phyloP scores from a whole-genome alignment of 2,797 vertebrate genomes.

The Paguma larvata region DNA sequence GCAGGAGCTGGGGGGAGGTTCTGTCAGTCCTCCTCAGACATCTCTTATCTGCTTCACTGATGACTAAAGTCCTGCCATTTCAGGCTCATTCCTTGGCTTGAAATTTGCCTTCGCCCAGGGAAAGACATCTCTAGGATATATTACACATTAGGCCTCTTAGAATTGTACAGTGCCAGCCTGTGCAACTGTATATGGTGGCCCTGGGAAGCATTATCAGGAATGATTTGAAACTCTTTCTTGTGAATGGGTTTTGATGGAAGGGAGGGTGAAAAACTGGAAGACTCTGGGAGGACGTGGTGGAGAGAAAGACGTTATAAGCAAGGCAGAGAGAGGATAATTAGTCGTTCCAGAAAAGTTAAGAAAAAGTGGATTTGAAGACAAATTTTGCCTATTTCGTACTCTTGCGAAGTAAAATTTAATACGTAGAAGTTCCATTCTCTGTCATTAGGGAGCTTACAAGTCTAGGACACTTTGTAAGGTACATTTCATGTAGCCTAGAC shows the following conservation, averaged over 20 bases:
- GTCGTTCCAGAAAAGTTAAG: background rate
- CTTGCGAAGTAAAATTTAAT: background rate
- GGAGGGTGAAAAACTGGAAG: background rate
- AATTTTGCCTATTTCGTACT: background rate
- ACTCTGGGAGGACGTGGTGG: background rate
- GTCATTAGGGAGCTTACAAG: background rate
- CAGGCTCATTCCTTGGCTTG: background rate
- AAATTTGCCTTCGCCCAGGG: background rate
- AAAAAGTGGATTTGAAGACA: background rate
- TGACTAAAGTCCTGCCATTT: background rate
- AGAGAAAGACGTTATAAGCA: background rate
- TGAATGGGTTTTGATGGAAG: background rate
- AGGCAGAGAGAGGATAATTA: too few species aligned
- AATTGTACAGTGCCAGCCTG: accelerated
- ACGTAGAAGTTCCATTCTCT: background rate
- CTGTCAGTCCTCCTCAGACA: background rate
- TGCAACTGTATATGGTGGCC: background rate
- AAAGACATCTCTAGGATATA: background rate
- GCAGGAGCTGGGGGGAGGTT: background rate
- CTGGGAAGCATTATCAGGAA: background rate
- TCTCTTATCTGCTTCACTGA: background rate
- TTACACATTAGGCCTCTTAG: background rate
- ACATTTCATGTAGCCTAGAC: background rate
- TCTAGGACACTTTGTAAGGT: background rate
- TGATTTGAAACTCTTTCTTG: background rate